Percentiles rank a stretch among this genome's conserved stretches.
phyloP scores from a whole-genome alignment of 2,888 invertebrate species.

The Nemurella pictetii region DNA sequence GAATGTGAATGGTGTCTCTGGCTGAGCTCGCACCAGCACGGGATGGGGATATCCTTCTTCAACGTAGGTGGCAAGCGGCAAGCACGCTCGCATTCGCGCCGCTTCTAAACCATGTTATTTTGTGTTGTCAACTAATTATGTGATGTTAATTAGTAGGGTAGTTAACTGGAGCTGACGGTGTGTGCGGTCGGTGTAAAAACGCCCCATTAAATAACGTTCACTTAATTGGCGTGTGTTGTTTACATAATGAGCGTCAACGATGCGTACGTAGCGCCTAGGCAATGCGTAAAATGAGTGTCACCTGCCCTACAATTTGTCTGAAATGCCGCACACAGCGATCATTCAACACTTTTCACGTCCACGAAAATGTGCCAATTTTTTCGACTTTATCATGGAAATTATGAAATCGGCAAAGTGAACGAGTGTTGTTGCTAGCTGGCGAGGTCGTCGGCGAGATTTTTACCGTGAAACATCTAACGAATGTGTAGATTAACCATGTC shows the following conservation, averaged over 20 bases:
- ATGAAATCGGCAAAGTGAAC: not conserved
- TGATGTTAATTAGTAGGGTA: conserved; percentile 14
- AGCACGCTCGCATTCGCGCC: not conserved
- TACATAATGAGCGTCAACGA: conserved; percentile 7
- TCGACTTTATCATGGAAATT: not conserved
- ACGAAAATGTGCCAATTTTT: not conserved
- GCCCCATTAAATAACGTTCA: not conserved
- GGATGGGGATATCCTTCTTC: not conserved
- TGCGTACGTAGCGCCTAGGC: not conserved
- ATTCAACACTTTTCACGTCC: not conserved
- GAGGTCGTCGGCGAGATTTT: not conserved
- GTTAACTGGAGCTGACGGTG: conserved; percentile 1
- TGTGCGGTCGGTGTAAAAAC: conserved; percentile 8
- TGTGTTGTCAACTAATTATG: conserved; percentile 19
- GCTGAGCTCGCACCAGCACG: too few relatives aligned
- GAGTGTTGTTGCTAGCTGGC: not conserved
- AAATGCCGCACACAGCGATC: not conserved
- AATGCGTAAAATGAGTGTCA: conserved; percentile 16
- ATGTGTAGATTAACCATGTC: not conserved
- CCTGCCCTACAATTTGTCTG: conserved; percentile 1
- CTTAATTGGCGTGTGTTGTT: conserved; percentile 3
- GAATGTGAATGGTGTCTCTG: not conserved
- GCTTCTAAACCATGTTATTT: not conserved
- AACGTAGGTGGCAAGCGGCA: not conserved
- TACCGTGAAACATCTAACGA: not conserved